Conservation (phyloP, 2,888 invertebrate genomes). For the Thera britannica region DNA sequence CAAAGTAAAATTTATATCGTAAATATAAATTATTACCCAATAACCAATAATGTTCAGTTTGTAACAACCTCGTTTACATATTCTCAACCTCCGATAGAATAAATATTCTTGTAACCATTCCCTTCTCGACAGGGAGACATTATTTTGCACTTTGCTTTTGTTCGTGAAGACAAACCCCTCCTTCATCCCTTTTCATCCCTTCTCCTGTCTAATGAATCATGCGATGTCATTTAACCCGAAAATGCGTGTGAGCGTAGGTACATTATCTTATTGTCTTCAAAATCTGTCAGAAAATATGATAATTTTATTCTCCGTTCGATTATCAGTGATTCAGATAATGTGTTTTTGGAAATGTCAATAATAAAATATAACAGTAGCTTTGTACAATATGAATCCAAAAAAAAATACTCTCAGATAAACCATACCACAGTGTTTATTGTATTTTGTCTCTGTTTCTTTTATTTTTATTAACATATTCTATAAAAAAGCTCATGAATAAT, state of each 20-base stretch:
- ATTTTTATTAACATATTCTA: too few relatives aligned
- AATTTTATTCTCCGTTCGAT: slow-evolving; percentile 28
- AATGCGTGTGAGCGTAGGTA: slow-evolving; percentile 28
- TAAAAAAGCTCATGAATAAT: too few relatives aligned
- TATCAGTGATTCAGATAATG: slow-evolving; percentile 9
- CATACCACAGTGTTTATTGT: too few relatives aligned
- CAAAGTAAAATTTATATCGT: too few relatives aligned
- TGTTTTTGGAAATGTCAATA: background rate
- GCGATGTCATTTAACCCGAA: slow-evolving; percentile 42
- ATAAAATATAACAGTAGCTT: too few relatives aligned
- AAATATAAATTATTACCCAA: slow-evolving; percentile 1
- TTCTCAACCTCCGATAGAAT: slow-evolving; percentile 32
- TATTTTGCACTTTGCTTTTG: slow-evolving; percentile 43
- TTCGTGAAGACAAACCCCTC: slow-evolving; percentile 26
- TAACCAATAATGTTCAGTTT: slow-evolving; percentile 21
- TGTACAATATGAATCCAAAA: too few relatives aligned
- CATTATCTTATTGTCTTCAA: slow-evolving; percentile 27
- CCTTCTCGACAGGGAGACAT: slow-evolving; percentile 32
- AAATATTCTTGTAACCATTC: slow-evolving; percentile 29
- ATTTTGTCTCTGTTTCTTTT: too few relatives aligned
- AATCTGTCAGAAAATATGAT: slow-evolving; percentile 35
- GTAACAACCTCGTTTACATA: slow-evolving; percentile 29
- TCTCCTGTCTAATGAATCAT: slow-evolving; percentile 42
- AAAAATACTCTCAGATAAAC: too few relatives aligned
- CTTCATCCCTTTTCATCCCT: slow-evolving; percentile 22